Percentiles rank a stretch among this genome's conserved stretches.
phyloP scores from a whole-genome alignment of 2,888 invertebrate genomes.

The Dynastes grantii region DNA sequence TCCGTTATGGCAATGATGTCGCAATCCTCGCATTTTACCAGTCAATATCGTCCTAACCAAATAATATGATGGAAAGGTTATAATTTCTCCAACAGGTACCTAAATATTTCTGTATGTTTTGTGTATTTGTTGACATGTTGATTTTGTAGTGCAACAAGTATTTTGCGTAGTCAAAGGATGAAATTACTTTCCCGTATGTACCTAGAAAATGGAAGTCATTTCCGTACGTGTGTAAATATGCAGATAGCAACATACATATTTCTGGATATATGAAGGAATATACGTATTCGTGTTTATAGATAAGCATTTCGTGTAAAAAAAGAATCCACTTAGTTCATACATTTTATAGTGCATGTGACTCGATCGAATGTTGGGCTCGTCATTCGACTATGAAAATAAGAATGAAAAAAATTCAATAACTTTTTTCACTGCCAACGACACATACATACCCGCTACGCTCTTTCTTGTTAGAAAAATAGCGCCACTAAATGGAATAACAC shows the following conservation, averaged over 20 bases:
- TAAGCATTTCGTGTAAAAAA: constrained; percentile 11
- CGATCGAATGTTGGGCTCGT: not conserved
- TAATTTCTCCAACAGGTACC: no score
- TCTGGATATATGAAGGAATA: not conserved
- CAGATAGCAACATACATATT: not conserved
- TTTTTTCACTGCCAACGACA: not conserved
- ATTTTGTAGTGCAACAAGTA: not conserved
- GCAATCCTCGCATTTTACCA: no score
- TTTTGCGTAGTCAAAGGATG: not conserved
- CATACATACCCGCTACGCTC: constrained; percentile 4
- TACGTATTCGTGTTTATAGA: constrained; percentile 30
- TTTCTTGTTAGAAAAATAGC: constrained; percentile 37
- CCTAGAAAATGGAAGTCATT: not conserved
- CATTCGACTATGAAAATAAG: constrained; percentile 32
- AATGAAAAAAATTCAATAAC: constrained; percentile 36
- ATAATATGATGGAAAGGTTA: no score
- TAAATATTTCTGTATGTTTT: no score
- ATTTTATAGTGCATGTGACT: constrained; percentile 12
- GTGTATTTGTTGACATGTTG: not conserved
- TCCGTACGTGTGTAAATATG: not conserved
- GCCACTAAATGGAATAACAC: constrained; percentile 33
- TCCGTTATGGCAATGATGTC: no score
- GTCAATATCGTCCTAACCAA: no score
- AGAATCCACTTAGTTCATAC: constrained; percentile 32
- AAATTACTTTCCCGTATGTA: constrained; percentile 12